A percentile compares a stretch with the other conserved stretches of the same genome.
These are phyloP conservation scores for Ctena decussata DNA, from an alignment of 2,888 invertebrate species.

Conservation along the genomic window DNA sequence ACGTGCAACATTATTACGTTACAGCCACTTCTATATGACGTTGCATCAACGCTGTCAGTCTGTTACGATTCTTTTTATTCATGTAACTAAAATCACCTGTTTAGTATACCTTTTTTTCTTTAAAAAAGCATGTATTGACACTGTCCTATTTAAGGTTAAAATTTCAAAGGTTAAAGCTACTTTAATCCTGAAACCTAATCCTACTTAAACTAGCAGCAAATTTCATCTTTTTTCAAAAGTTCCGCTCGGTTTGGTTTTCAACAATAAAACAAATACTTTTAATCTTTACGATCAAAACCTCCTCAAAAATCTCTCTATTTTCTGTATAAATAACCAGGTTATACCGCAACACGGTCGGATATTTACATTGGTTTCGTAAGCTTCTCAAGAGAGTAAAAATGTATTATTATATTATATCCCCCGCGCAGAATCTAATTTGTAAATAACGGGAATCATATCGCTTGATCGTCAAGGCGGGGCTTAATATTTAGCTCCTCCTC, in stretches of 20 bases:
- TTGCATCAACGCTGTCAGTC: too few relatives aligned
- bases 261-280: constrained; percentile 12
- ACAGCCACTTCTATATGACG: too few relatives aligned
- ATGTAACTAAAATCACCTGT: too few relatives aligned
- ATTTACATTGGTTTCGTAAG: constrained; percentile 12
- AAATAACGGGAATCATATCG: constrained; percentile 16
- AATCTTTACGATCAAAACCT: constrained; percentile 3
- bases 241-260: background rate
- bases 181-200: constrained; percentile 4
- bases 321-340: constrained; percentile 1
- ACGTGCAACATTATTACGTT: too few relatives aligned
- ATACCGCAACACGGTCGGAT: background rate
- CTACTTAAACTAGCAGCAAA: constrained; percentile 7
- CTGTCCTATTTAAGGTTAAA: background rate
- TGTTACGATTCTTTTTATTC: too few relatives aligned
- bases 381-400: constrained; percentile 11
- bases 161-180: constrained; percentile 3
- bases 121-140: too few relatives aligned
- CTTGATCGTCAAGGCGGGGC: constrained; percentile 10
- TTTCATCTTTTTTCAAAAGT: constrained; percentile 11
- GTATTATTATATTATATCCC: constrained; percentile 14
- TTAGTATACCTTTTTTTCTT: too few relatives aligned
- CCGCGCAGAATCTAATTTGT: constrained; percentile 14
- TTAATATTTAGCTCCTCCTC: background rate
- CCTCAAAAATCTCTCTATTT: constrained; percentile 13